Evolutionary conservation across 2,797 vertebrate species (phyloP).

Genomic region (Sparidentex hasta): DNA sequence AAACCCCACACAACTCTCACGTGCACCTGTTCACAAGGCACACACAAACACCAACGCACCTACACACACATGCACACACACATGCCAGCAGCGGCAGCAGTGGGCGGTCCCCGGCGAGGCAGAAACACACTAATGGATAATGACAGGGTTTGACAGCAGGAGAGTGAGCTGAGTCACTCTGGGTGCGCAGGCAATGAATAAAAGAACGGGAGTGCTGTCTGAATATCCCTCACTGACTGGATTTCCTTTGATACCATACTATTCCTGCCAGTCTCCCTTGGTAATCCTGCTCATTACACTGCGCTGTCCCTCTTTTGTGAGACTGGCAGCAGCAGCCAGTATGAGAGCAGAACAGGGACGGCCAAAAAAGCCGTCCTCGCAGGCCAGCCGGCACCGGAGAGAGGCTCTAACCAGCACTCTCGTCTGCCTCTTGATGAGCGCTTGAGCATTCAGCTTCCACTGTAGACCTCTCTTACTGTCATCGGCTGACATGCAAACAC

Average conservation of each 20-base stretch:
- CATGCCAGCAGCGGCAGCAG: conserved; percentile 51
- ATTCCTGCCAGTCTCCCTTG: conserved; percentile 76
- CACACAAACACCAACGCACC: conserved; percentile 21
- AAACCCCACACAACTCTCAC: not conserved
- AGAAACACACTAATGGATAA: conserved; percentile 80
- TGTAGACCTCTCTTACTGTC: conserved; percentile 5
- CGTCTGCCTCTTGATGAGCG: conserved; percentile 40
- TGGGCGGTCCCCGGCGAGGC: conserved; percentile 69
- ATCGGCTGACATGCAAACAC: conserved; percentile 32
- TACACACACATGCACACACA: conserved; percentile 21
- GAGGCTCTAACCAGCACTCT: conserved; percentile 28
- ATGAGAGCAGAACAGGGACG: conserved; percentile 50
- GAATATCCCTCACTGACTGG: conserved; percentile 71
- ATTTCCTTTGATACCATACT: conserved; percentile 79
- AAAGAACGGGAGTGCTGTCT: conserved; percentile 75
- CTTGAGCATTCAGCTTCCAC: conserved; percentile 15
- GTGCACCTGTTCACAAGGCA: conserved; percentile 32
- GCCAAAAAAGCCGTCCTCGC: conserved; percentile 41
- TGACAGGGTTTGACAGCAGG: conserved; percentile 78
- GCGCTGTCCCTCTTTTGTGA: conserved; percentile 64
- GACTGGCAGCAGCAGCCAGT: conserved; percentile 58
- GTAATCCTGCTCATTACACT: conserved; percentile 77
- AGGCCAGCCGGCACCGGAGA: conserved; percentile 22
- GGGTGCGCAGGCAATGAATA: conserved; percentile 75
- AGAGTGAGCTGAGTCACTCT: conserved; percentile 82